These are phyloP conservation scores for Chanos chanos DNA, from an alignment of 2,797 vertebrate genomes.

Conservation along the genomic window DNA sequence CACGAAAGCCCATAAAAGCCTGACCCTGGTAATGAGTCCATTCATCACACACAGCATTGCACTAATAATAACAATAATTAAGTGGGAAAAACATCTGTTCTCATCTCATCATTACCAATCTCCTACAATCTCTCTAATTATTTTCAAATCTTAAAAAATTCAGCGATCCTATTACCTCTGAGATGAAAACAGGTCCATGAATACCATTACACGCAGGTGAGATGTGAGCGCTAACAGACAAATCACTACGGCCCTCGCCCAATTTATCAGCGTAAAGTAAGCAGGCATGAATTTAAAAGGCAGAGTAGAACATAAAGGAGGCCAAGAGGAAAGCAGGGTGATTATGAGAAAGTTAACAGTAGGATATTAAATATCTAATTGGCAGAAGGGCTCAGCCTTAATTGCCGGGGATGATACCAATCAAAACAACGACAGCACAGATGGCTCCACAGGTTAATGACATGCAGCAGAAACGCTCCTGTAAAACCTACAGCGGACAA, in stretches of 20 bases:
- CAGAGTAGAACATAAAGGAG: conserved; percentile 22
- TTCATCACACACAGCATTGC: conserved; percentile 29
- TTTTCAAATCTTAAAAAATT: conserved; percentile 1
- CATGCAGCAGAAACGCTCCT: conserved; percentile 43
- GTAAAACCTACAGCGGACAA: conserved; percentile 52
- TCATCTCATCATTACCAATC: too few species aligned
- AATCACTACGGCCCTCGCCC: conserved; percentile 11
- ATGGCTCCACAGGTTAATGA: conserved; percentile 48
- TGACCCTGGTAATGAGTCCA: conserved; percentile 34
- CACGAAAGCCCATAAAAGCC: conserved; percentile 14
- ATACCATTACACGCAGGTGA: neutral
- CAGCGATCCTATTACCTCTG: neutral
- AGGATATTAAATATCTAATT: conserved; percentile 48
- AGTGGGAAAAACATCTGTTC: neutral
- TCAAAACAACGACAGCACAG: conserved; percentile 50
- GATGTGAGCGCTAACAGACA: conserved; percentile 14
- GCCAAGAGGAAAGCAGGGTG: conserved; percentile 24
- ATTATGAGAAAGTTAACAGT: conserved; percentile 45
- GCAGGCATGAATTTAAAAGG: conserved; percentile 41
- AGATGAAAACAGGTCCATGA: conserved; percentile 16
- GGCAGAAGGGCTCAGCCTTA: conserved; percentile 42
- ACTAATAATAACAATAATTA: conserved; percentile 28
- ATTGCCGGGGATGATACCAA: conserved; percentile 48
- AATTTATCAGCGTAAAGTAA: conserved; percentile 37
- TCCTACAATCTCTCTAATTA: too few species aligned